Base-by-base conservation (phyloP, 2,113 vertebrate genomes). In the Calyptommatus sinebrachiatus region DNA sequence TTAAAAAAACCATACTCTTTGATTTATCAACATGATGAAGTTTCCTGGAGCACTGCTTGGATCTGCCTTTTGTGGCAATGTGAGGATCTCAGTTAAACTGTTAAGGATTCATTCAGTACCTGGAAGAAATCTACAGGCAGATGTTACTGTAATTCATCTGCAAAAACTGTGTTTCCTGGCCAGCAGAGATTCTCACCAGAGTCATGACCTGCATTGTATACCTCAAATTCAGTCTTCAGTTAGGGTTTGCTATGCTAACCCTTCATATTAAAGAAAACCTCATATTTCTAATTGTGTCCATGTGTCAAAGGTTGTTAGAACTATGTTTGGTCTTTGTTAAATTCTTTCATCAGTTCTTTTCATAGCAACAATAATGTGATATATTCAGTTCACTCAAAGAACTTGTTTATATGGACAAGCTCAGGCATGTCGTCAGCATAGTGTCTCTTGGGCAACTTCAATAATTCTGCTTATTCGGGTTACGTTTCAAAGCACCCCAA, bases 311-410 rank as follows among this genome's bases (percentile, higher is more conserved):
- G 22, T 53, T 72, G 45, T 53, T 72, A 53, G 71, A 72, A 72
- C n/a, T 3, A 53, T 29, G n/a, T 50, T 48, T 22, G 26, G 12
- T 26, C 45, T 71, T 24, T 28, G 16, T 71, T 46, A 28, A 48
- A 71, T n/a, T 28, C 35, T 71, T n/a, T 71, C 70, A 71, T 45
- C 70, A 71, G 70, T 71, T 50, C 70, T 71, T 71, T 71, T 50
- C 41, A 71, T 71, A 71, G 31, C 45, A 71, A 71, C 28, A 26
- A 18, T 9, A 71, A 18, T 71, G 69, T 48, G 24, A 50, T 8
- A 71, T 45, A 28, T 50, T 71, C 24, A 48, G 14, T 71, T 71
- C 45, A 71, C 70, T 71, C 14, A 72, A 18, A 16, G 26, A 24
- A n/a, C n/a, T 10, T 72, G 46, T 72, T 50, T 72, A 48, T 50